A percentile compares a stretch with the other conserved stretches of the same genome.
Conservation (phyloP, 2,888 invertebrate species). For the Athalia circularis region DNA sequence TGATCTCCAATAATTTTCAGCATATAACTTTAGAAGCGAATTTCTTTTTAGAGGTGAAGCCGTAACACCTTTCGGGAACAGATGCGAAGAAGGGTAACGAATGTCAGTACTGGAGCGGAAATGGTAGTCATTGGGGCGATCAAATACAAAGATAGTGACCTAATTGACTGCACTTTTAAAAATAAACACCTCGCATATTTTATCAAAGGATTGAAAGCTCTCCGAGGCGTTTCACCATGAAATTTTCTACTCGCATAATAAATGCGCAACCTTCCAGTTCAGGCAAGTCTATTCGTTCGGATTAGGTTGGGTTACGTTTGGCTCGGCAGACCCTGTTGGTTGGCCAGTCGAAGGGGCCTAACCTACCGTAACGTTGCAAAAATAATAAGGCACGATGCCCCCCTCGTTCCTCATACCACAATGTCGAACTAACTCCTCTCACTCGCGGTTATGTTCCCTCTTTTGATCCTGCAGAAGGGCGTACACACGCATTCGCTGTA, state of each 20-base stretch:
- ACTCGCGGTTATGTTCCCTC: not conserved
- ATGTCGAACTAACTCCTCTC: no score
- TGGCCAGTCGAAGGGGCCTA: slow-evolving; percentile 11
- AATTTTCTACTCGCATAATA: slow-evolving; percentile 72
- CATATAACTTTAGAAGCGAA: no score
- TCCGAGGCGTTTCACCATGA: slow-evolving; percentile 67
- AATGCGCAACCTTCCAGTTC: slow-evolving; percentile 59
- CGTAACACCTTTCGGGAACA: no score
- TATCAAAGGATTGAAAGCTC: slow-evolving; percentile 70
- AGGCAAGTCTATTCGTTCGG: not conserved
- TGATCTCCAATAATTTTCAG: no score
- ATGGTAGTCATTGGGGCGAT: slow-evolving; percentile 30
- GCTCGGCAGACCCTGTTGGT: not conserved
- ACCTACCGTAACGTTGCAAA: slow-evolving; percentile 42
- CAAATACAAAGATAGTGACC: slow-evolving; percentile 34
- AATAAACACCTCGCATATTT: slow-evolving; percentile 46
- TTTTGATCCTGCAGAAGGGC: not conserved
- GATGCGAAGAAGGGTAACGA: not conserved
- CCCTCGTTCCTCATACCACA: not conserved
- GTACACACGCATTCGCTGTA: not conserved
- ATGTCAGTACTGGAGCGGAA: slow-evolving; percentile 31
- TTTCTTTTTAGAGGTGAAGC: no score
- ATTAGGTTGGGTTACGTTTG: slow-evolving; percentile 26
- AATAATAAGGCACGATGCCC: slow-evolving; percentile 7
- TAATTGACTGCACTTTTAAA: slow-evolving; percentile 45